Percentiles rank a stretch among this genome's conserved stretches.
These are phyloP conservation scores for Verasper variegatus DNA, from an alignment of 2,113 vertebrate genomes.

Conservation along the genomic window DNA sequence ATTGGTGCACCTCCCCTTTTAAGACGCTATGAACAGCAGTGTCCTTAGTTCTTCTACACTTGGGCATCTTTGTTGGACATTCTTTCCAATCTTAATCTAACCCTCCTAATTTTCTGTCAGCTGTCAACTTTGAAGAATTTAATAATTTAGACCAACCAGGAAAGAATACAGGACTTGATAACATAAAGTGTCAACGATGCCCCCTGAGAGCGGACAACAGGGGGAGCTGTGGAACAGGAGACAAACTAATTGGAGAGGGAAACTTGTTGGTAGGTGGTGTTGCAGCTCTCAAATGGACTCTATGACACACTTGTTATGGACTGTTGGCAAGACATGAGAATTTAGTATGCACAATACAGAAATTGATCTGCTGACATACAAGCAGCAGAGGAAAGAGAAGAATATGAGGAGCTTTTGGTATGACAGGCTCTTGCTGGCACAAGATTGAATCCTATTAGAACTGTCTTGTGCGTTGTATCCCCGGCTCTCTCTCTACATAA, in stretches of 20 bases:
- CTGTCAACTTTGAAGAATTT: no score
- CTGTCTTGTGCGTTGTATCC: constrained; percentile 32
- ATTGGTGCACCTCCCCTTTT: no score
- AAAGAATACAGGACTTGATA: neutral
- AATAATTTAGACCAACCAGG: neutral
- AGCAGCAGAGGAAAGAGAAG: constrained; percentile 15
- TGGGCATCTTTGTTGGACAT: no score
- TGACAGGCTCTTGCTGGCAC: constrained; percentile 33
- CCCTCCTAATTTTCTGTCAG: neutral
- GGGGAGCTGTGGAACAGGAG: neutral
- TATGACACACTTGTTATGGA: neutral
- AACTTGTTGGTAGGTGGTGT: neutral
- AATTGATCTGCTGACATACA: constrained; percentile 29
- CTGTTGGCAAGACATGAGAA: neutral
- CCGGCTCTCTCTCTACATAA: constrained; percentile 3
- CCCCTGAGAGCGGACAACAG: neutral
- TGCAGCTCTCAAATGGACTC: neutral
- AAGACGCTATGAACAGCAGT: no score
- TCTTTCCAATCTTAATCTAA: neutral
- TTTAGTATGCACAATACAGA: constrained; percentile 30
- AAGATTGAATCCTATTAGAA: constrained; percentile 45
- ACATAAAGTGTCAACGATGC: neutral
- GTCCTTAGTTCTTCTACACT: no score
- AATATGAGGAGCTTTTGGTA: constrained; percentile 24
- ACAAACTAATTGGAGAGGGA: neutral